A percentile compares a stretch with the other conserved stretches of the same genome.
These are phyloP conservation scores for Bombus polaris DNA, from an alignment of 1,140 invertebrate genomes.

Conservation along the genomic window DNA sequence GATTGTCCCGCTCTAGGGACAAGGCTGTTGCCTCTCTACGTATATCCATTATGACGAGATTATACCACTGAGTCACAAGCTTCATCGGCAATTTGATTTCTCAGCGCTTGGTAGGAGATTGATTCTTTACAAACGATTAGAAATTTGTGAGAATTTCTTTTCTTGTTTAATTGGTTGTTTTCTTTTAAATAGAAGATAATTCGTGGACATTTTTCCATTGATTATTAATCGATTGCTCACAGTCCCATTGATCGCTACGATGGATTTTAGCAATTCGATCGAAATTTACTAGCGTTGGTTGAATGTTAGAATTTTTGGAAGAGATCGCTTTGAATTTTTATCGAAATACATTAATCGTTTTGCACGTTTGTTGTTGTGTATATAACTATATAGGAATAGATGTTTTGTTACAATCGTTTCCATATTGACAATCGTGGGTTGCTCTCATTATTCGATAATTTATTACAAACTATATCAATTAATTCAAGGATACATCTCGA, in stretches of 20 bases:
- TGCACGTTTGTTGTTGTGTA: neutral
- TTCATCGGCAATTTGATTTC: neutral
- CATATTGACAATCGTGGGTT: neutral
- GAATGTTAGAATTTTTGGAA: neutral
- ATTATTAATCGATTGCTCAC: neutral
- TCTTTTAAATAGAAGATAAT: neutral
- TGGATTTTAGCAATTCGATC: neutral
- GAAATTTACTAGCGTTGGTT: neutral
- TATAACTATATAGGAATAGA: neutral
- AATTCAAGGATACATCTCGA: neutral
- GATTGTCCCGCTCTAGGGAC: neutral
- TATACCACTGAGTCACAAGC: neutral
- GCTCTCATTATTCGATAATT: neutral
- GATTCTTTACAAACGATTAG: neutral
- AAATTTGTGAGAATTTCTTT: neutral
- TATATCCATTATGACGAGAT: neutral
- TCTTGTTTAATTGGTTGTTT: neutral
- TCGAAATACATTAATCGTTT: neutral
- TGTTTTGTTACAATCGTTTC: too few species aligned
- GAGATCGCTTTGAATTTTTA: neutral
- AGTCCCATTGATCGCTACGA: neutral
- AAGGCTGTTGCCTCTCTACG: neutral
- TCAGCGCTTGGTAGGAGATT: neutral
- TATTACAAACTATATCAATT: neutral
- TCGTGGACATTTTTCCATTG: neutral